Evolutionary conservation across 2,797 vertebrate species (phyloP), one percentile per base, ranked within the genome.

Genomic region (Epinephelus coioides): DNA sequence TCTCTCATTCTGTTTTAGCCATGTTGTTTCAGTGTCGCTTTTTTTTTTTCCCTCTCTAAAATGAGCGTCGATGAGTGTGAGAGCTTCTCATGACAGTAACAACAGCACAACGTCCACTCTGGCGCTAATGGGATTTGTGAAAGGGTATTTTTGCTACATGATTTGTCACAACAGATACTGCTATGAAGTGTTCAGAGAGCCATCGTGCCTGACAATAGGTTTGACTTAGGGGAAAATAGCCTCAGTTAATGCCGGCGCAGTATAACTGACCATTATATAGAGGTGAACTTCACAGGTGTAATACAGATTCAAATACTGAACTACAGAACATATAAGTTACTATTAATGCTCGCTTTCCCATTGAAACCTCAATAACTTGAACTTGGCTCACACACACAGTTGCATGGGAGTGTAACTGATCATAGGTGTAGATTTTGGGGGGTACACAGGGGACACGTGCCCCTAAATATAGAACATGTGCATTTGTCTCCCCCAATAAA

Each of bases 171-270:
- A 75, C 57, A 2, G 19, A 70, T 40, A 30, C 51, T 43, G 65
- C 53, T 38, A 25, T 80, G 40, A 81, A 86, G 82, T 19, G 25
- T 18, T 72, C 18, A 75, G 50, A 34, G 60, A 73, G 30, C 27
- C 63, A 61, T 76, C 1, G 6, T 70, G 56, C 53, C 30, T 17
- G 55, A 51, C 61, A 84, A 69, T 65, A 54, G 64, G 64, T 78
- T 62, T 66, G 65, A 87, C 86, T 76, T 79, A 17, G 34, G 53
- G 14, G 72, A 73, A 78, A 87, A 85, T 61, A 7, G 57, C 56
- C 69, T 72, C 53, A 47, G 50, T 79, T 53, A 69, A n/a, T 86
- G 50, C 12, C 59, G 9, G 15, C 17, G 23, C 5, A 38, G 5
- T 71, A 43, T 50, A 83, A 87, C 43, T 27, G 53, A 80, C 80